Base-by-base conservation (phyloP, 2,113 vertebrate genomes). In the Clarias magur region DNA sequence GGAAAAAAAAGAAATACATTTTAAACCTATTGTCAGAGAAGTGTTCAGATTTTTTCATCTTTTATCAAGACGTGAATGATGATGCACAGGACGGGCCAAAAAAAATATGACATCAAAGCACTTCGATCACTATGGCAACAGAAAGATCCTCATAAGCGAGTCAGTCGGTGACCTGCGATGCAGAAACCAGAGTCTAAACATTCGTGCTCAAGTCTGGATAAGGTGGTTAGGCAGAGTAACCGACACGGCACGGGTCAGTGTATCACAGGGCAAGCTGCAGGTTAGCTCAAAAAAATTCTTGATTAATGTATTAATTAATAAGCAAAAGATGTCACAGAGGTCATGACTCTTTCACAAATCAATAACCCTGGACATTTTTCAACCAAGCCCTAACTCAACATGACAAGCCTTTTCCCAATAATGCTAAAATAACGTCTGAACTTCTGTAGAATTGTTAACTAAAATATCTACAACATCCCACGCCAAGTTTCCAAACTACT, bases 71-170 rank as follows among this genome's bases (percentile, higher is more conserved):
- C 27, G 68, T 92, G 59, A 67, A 56, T 94, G 92, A 93, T 94
- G 93, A 93, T 90, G 89, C 91, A 90, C 91, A 81, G 87, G 90
- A 91, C 90, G 88, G 92, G 93, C 93, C 93, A 95, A 95, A 92
- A 94, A 48, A 48, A 94, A 92, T 91, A 93, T 94, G 92, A 92
- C 92, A 95, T 93, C 93, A 94, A 94, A 95, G 91, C 92, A 93
- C 93, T 89, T 93, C 0, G 92, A 95, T 96, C 93, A 91, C 95
- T 94, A 96, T 95, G 92, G 95, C 93, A 95, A 96, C 95, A 89
- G 93, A 93, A 95, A 93, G 92, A 93, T 94, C 93, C 93, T 91
- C 87, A 91, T 83, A 95, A 91, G 91, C 91, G 90, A 89, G 91
- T 92, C 80, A 27, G 91, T 89, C 87, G 83, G 91, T 93, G 94